phyloP scores from a whole-genome alignment of 2,113 vertebrate species.

The Platysternon megacephalum region DNA sequence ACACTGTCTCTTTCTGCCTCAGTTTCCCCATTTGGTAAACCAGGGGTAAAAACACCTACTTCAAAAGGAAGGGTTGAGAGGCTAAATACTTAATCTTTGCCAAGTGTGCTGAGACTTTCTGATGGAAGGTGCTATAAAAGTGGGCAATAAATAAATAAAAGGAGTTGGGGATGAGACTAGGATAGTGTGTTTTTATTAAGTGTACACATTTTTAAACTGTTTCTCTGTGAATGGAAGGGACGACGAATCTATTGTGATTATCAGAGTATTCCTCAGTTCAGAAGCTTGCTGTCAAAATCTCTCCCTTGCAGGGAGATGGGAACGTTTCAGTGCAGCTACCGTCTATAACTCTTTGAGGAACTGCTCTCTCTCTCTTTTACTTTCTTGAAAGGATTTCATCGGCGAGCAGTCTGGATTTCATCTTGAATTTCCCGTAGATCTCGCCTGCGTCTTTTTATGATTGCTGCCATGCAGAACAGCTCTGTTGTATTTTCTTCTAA shows the following conservation, averaged over 20 bases:
- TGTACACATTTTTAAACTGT: background rate
- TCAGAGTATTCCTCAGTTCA: background rate
- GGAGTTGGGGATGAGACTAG: background rate
- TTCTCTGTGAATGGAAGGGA: background rate
- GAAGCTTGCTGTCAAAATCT: background rate
- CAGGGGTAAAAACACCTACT: rapidly evolving
- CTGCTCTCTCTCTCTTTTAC: background rate
- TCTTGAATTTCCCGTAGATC: constrained; percentile 64
- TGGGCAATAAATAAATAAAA: background rate
- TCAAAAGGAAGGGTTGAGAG: background rate
- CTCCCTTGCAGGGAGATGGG: constrained; percentile 20
- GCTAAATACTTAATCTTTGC: constrained; percentile 7
- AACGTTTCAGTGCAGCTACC: background rate
- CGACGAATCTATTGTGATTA: background rate
- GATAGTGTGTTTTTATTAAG: background rate
- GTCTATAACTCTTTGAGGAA: constrained; percentile 44
- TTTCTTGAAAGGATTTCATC: constrained; percentile 41
- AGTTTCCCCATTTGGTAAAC: background rate
- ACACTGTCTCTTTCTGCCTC: background rate
- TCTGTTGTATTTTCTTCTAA: constrained; percentile 66
- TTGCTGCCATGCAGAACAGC: constrained; percentile 63
- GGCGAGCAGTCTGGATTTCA: constrained; percentile 49
- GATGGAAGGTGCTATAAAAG: background rate
- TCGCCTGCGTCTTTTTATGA: constrained; percentile 68
- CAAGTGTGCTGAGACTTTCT: constrained; percentile 58